These are phyloP conservation scores for Alentia gelatinosa DNA, from an alignment of 2,888 invertebrate genomes.

Conservation along the genomic window DNA sequence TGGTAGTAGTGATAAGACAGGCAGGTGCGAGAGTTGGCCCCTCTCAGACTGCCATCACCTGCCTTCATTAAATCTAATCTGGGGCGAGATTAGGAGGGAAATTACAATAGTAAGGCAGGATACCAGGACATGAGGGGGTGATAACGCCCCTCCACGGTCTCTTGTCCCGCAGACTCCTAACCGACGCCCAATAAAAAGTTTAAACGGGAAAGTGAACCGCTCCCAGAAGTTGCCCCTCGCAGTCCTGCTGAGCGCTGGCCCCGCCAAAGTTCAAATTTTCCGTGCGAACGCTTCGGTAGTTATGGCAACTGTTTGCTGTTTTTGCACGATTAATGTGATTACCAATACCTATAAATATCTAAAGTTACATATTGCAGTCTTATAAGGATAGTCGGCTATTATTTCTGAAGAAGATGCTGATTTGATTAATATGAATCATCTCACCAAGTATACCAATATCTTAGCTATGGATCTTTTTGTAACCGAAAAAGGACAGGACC, in stretches of 20 bases:
- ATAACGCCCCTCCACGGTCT: neutral
- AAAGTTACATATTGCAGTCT: too few relatives aligned
- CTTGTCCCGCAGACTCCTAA: neutral
- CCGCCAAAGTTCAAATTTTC: slow-evolving; percentile 22
- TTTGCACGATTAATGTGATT: too few relatives aligned
- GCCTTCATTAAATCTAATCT: slow-evolving; percentile 50
- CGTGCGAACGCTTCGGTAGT: neutral
- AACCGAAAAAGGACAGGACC: too few relatives aligned
- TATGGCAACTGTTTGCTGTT: neutral
- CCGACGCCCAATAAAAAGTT: neutral
- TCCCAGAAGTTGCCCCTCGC: neutral
- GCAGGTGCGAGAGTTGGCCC: neutral
- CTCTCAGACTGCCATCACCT: slow-evolving; percentile 27
- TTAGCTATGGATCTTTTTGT: too few relatives aligned
- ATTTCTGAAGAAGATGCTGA: too few relatives aligned
- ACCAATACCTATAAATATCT: too few relatives aligned
- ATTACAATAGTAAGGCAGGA: neutral
- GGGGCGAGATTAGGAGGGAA: neutral
- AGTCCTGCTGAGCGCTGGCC: neutral
- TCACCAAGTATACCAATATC: too few relatives aligned
- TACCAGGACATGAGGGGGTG: neutral
- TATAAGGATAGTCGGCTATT: too few relatives aligned
- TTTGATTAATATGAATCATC: too few relatives aligned
- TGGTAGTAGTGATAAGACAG: neutral
- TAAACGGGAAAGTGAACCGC: neutral